Conservation (phyloP, 2,113 vertebrate species). For the Peromyscus maniculatus region DNA sequence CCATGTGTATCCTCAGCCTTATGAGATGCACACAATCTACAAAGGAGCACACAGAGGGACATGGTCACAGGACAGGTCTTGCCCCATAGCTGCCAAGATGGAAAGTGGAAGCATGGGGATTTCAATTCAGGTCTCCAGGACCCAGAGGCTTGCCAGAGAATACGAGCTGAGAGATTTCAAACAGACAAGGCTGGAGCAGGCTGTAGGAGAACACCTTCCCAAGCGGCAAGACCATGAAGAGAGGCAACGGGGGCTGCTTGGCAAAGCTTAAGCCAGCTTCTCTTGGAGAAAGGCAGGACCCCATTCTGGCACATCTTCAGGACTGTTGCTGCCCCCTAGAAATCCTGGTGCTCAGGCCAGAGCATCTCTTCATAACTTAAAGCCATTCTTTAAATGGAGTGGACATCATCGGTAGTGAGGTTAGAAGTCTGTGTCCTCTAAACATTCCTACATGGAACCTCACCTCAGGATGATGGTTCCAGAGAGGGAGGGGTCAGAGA, state of each 20-base stretch:
- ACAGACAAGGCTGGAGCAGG: not conserved
- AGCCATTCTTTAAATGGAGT: not conserved
- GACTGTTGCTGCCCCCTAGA: not conserved
- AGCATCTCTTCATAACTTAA: not conserved
- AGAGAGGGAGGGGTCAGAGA: not conserved
- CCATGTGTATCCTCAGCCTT: not conserved
- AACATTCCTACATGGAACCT: not conserved
- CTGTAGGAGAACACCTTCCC: not conserved
- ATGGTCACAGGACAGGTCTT: not conserved
- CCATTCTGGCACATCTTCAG: not conserved
- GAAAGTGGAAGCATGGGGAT: accelerated
- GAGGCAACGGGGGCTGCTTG: not conserved
- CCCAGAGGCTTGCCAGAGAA: not conserved
- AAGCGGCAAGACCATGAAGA: too few species aligned
- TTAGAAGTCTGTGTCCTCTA: not conserved
- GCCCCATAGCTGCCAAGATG: accelerated
- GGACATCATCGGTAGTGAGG: not conserved
- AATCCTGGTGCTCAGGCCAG: not conserved
- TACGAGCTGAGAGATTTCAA: not conserved
- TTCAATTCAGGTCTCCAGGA: accelerated
- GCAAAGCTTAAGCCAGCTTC: not conserved
- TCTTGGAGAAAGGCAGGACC: not conserved
- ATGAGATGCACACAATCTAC: not conserved
- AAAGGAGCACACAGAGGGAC: not conserved
- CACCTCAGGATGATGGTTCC: not conserved